Conservation (phyloP, 2,888 invertebrate genomes). For the Fissipunctia ypsillon region DNA sequence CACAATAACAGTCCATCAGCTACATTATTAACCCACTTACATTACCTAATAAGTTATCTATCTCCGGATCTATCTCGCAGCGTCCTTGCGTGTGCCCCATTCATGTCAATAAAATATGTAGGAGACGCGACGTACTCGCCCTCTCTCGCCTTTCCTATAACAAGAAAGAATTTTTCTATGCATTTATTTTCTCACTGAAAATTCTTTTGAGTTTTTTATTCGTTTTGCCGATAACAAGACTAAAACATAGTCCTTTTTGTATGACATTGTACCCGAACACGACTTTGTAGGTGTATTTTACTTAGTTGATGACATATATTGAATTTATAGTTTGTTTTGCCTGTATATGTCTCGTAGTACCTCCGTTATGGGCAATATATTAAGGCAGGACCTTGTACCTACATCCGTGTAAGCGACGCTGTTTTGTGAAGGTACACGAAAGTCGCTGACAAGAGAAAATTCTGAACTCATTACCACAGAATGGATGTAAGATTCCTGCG, state of each 20-base stretch:
- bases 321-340: conserved; percentile 66
- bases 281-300: conserved; percentile 67
- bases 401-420: conserved; percentile 49
- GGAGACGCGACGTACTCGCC: conserved; percentile 83
- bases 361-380: conserved; percentile 44
- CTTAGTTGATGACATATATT: conserved; percentile 61
- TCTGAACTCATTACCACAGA: conserved; percentile 57
- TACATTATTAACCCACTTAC: conserved; percentile 56
- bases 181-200: conserved; percentile 86
- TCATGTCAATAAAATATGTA: conserved; percentile 89
- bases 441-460: conserved; percentile 52
- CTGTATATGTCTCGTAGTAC: conserved; percentile 48
- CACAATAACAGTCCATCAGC: conserved; percentile 47
- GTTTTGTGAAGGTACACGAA: conserved; percentile 39
- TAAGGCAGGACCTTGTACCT: conserved; percentile 51
- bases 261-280: conserved; percentile 46
- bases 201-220: conserved; percentile 78
- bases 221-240: conserved; percentile 67
- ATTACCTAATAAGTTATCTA: conserved; percentile 65
- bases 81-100: conserved; percentile 66
- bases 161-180: conserved; percentile 90
- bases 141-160: conserved; percentile 86
- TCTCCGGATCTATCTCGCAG: conserved; percentile 74
- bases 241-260: conserved; percentile 57
- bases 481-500: conserved; percentile 25